phyloP scores from a whole-genome alignment of 2,888 invertebrate species.

The Clusia tigrina region DNA sequence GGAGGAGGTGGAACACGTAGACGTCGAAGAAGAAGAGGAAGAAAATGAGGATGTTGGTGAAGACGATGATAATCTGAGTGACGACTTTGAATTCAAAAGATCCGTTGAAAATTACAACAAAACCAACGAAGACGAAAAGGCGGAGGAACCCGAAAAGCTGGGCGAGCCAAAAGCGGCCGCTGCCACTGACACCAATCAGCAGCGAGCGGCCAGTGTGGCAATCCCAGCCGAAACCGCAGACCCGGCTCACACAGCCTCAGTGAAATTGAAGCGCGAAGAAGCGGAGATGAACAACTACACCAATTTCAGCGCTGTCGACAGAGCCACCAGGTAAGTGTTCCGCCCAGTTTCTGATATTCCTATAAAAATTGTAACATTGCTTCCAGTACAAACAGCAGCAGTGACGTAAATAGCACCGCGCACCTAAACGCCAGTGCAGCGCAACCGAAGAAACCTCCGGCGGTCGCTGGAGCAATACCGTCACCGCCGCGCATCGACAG shows the following conservation, averaged over 20 bases:
- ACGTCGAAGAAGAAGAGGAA: constrained; percentile 19
- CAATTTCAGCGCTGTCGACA: constrained; percentile 43
- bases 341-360: too few relatives aligned
- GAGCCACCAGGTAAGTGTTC: constrained; percentile 36
- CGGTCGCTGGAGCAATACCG: constrained; percentile 36
- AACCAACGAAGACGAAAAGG: constrained; percentile 16
- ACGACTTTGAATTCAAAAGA: constrained; percentile 35
- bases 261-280: constrained; percentile 21
- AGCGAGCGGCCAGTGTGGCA: constrained; percentile 16
- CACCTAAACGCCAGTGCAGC: background rate
- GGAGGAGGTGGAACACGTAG: constrained; percentile 26
- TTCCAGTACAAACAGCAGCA: constrained; percentile 37
- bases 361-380: background rate
- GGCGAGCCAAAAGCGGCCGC: constrained; percentile 17
- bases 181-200: constrained; percentile 20
- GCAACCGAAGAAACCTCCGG: background rate
- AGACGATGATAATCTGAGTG: constrained; percentile 15
- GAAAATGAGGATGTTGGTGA: background rate
- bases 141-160: constrained; percentile 3
- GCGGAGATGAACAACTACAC: constrained; percentile 46
- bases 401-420: constrained; percentile 10
- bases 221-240: background rate
- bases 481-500: constrained; percentile 47
- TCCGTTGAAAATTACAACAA: constrained; percentile 36
- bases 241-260: background rate